Evolutionary conservation across 2,113 vertebrate species (phyloP).

Genomic region (Myrmecobius fasciatus): DNA sequence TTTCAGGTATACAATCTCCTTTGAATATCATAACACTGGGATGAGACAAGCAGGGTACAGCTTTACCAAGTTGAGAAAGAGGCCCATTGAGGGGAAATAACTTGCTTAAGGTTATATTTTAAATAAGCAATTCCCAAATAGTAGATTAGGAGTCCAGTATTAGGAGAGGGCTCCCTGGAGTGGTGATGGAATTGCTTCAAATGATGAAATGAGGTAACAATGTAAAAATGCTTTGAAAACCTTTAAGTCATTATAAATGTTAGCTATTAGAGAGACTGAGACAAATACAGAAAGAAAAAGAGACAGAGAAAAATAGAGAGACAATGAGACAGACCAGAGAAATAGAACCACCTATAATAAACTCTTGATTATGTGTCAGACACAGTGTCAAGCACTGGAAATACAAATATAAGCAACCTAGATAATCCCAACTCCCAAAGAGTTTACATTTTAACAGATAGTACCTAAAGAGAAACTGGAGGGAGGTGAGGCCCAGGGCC

Average conservation of each 20-base stretch:
- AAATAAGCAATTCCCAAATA: not conserved
- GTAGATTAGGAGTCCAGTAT: not conserved
- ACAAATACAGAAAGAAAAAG: not conserved
- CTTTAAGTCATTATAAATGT: not conserved
- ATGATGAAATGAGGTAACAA: not conserved
- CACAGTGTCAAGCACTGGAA: no score
- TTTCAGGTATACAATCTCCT: not conserved
- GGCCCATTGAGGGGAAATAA: not conserved
- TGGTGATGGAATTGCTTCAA: not conserved
- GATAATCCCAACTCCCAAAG: not conserved
- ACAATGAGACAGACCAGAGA: not conserved
- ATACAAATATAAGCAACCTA: not conserved
- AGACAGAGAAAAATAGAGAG: not conserved
- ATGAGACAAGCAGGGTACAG: rapidly evolving
- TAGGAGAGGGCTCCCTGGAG: not conserved
- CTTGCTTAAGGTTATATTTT: not conserved
- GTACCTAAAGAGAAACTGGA: not conserved
- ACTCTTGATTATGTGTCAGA: no score
- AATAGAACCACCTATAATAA: not conserved
- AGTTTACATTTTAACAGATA: not conserved
- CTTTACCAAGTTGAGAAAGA: not conserved
- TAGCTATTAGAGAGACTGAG: not conserved
- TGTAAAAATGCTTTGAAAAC: not conserved
- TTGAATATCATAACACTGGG: not conserved
- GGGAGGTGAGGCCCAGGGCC: not conserved